Evolutionary conservation across 2,113 vertebrate species (phyloP), one percentile per base, ranked within the genome.

Genomic region (Phaetusa simplex): DNA sequence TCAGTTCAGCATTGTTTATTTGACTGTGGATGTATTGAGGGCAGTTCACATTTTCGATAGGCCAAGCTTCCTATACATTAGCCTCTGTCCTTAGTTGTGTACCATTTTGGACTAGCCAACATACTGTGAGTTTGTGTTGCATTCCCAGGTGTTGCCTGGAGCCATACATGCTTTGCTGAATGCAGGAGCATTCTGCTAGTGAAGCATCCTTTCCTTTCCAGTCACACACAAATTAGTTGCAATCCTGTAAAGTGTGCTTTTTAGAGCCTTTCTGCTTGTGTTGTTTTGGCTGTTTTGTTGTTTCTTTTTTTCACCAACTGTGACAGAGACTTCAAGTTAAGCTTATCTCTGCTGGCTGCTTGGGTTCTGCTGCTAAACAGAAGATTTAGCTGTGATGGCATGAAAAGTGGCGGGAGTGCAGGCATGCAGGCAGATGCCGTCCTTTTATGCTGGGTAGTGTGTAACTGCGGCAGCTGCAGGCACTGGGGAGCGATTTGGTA

Each of bases 171-270:
- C 24, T 62, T 55, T 81, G 40, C n/a, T 40, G n/a, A 55, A 45
- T 34, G 11, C 11, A 61, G 32, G 56, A 71, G 5, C n/a, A 8
- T 53, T 67, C n/a, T 69, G 27, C 20, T 52, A 36, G 14, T 38
- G 69, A 67, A 77, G 15, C 42, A 34, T 77, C 14, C 43, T 55
- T 82, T 58, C 34, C 20, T 78, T 94, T 69, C 40, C 38, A 36
- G 30, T 72, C 1, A 3, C 0, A 0, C 30, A 36, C 11, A 26
- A 7, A 38, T 58, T 16, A 30, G 22, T 26, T 81, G 13, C 42
- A 72, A 1, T 52, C 38, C 27, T 29, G 14, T 29, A 8, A 23
- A n/a, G 17, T 12, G 43, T 58, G 17, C 19, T 52, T 72, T 69
- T 50, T 50, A 80, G 14, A 59, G 10, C 24, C 32, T 53, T 30